A percentile compares a stretch with the other conserved stretches of the same genome.
Conservation (phyloP, 2,113 vertebrate genomes). For the Ciconia stormi region DNA sequence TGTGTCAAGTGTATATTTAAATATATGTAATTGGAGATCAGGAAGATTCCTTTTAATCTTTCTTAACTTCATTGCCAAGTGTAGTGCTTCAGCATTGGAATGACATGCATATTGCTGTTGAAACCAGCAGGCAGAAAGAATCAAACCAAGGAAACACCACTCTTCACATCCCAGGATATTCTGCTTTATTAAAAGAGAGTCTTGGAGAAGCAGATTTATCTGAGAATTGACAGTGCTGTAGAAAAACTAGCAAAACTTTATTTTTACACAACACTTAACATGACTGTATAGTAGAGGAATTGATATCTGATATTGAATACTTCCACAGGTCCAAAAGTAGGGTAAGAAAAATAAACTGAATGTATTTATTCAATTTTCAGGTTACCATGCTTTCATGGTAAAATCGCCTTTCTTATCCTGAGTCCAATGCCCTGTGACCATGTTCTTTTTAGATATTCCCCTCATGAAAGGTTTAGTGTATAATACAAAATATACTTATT, state of each 20-base stretch:
- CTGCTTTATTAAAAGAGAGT: background rate
- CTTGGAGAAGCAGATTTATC: background rate
- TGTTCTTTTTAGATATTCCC: background rate
- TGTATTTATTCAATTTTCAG: slow-evolving; percentile 27
- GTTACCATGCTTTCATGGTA: background rate
- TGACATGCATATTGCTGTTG: background rate
- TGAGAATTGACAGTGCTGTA: background rate
- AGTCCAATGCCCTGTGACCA: background rate
- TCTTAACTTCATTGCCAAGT: background rate
- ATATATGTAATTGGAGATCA: background rate
- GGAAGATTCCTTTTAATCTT: slow-evolving; percentile 8
- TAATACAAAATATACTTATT: background rate
- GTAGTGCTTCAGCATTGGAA: background rate
- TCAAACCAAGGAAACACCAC: background rate
- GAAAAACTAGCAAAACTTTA: background rate
- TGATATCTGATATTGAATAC: background rate
- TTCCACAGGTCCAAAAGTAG: background rate
- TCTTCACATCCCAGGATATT: background rate
- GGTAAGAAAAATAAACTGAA: background rate
- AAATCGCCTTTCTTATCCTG: background rate
- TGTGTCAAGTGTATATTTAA: slow-evolving; percentile 7
- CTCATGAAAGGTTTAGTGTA: background rate
- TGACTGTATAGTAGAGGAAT: background rate
- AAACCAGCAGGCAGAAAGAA: background rate
- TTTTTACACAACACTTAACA: background rate